A percentile compares a stretch with the other conserved stretches of the same genome.
Evolutionary conservation across 2,113 vertebrate species (phyloP).

Genomic region (Phrynosoma blainvillii): DNA sequence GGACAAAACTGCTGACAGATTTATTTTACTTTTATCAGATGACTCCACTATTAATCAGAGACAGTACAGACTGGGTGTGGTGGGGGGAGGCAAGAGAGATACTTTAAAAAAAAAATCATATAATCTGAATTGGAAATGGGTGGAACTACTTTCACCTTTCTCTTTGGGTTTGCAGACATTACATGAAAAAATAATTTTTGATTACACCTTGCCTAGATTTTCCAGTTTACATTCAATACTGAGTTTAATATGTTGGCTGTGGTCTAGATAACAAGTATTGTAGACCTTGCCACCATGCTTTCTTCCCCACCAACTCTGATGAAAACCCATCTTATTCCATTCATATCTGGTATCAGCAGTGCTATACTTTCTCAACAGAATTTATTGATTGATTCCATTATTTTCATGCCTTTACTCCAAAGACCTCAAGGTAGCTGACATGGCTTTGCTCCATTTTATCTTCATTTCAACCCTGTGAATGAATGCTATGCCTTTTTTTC

Average conservation of each 20-base stretch:
- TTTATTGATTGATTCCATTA: neutral
- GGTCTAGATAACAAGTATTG: neutral
- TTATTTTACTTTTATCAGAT: slow-evolving; percentile 28
- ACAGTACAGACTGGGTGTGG: neutral
- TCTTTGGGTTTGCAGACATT: neutral
- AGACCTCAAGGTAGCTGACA: too few species aligned
- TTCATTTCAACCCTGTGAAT: too few species aligned
- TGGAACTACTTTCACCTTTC: neutral
- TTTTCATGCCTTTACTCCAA: neutral
- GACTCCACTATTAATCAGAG: slow-evolving; percentile 17
- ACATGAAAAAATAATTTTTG: neutral
- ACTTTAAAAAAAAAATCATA: too few species aligned
- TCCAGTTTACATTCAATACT: neutral
- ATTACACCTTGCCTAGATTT: neutral
- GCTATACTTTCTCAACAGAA: neutral
- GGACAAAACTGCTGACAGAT: slow-evolving; percentile 27
- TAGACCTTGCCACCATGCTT: neutral
- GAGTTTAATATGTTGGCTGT: neutral
- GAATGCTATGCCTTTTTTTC: too few species aligned
- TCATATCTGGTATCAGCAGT: neutral
- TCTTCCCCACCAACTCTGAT: neutral
- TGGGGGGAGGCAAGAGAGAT: neutral
- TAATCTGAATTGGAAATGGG: too few species aligned
- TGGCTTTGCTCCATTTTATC: too few species aligned
- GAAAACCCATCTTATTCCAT: neutral